Base-by-base conservation (phyloP, 1,140 invertebrate species). In the Triops cancriformis region DNA sequence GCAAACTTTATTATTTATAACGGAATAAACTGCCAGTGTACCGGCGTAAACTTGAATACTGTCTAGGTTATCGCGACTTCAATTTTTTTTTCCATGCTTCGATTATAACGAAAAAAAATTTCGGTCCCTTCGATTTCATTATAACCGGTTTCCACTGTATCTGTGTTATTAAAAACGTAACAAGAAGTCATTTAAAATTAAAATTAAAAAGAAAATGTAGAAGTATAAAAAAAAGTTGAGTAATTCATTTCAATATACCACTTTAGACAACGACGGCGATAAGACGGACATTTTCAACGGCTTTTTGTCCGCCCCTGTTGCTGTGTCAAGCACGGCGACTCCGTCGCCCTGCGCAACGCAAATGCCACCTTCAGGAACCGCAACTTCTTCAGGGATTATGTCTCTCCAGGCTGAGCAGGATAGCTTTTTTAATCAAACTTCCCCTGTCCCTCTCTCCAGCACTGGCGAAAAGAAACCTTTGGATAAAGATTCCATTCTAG, bases 401-500 rank as follows among this genome's bases (percentile, higher is more conserved):
- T 72, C 14, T 37, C 28, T 76, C 73, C 79, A 81, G 51, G 78
- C 89, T 2, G 94, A 96, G 83, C 93, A 96, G 82, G 92, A 94
- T 80, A 93, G 91, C 84, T 96, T 96, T 86, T 96, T 96, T 82
- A 94, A 93, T 85, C 93, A 95, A 84, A 88, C 91, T n/a, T 87
- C 88, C 2, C 89, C 91, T 0, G 90, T 89, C 51, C 37, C 78
- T 42, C 87, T 90, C 81, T 90, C 91, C 80, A 79, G 76, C 14
- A 90, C 92, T 81, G 92, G 91, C 80, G 90, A 89, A 78, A 94
- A 95, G 51, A 84, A 82, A 79, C 80, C 82, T 86, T 87, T 97
- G 84, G 95, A 93, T 28, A 97, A 95, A 85, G 94, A 97, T 82
- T 97, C 94, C 83, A 97, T 98, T 85, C 86, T 98, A 83, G 94